Percentiles rank a stretch among this genome's conserved stretches.
phyloP scores from a whole-genome alignment of 2,888 invertebrate species.

The Ariolimax columbianus region DNA sequence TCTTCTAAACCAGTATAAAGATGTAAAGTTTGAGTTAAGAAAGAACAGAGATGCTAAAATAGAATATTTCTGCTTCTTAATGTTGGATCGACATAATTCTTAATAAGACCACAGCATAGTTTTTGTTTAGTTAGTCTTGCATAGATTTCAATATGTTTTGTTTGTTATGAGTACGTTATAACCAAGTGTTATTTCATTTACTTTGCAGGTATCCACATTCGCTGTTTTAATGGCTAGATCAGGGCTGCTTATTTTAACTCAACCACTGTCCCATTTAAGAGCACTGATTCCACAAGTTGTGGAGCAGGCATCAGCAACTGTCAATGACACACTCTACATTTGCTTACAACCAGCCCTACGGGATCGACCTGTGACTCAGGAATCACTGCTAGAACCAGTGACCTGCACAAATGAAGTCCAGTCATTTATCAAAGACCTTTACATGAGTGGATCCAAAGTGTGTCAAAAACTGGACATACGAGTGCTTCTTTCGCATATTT shows the following conservation, averaged over 20 bases:
- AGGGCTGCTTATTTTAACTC: conserved; percentile 68
- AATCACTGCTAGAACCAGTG: conserved; percentile 54
- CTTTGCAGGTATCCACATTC: neutral
- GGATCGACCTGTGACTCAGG: conserved; percentile 19
- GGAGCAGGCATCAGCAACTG: conserved; percentile 59
- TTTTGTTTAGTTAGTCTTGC: neutral
- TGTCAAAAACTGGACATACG: conserved; percentile 66
- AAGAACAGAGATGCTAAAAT: no score
- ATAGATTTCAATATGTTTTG: neutral
- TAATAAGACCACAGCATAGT: no score
- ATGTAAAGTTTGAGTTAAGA: no score
- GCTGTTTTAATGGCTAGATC: conserved; percentile 37
- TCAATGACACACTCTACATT: conserved; percentile 67
- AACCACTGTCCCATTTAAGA: conserved; percentile 62
- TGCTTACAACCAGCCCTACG: conserved; percentile 65
- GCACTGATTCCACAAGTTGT: conserved; percentile 60
- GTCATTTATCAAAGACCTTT: conserved; percentile 63
- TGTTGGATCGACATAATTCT: no score
- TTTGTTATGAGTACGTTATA: neutral
- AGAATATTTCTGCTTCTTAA: no score
- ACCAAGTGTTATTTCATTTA: neutral
- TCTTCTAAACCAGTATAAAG: no score
- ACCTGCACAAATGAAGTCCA: conserved; percentile 62
- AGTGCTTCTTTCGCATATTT: conserved; percentile 66
- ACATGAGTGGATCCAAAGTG: conserved; percentile 59